Evolutionary conservation across 1,140 invertebrate genomes (phyloP).

Genomic region (Drosophila obscura): DNA sequence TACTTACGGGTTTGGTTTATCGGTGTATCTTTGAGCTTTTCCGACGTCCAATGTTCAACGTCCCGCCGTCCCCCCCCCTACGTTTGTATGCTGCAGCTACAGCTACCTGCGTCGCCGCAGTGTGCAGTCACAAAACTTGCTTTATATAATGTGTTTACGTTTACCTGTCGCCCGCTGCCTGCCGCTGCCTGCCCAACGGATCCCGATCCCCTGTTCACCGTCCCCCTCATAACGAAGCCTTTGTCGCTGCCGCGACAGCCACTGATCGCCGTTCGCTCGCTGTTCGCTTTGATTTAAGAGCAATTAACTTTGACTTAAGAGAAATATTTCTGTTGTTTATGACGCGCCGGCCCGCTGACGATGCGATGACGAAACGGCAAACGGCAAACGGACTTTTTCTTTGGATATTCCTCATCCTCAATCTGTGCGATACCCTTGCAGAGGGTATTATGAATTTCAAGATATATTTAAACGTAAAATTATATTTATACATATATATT

Average conservation of each 20-base stretch:
- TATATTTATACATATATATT: background rate
- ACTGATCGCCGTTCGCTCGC: constrained; percentile 59
- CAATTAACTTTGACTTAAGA: constrained; percentile 79
- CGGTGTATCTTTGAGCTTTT: constrained; percentile 52
- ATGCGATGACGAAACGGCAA: constrained; percentile 30
- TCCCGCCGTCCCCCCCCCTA: background rate
- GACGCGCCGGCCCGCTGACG: constrained; percentile 37
- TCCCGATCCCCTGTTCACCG: background rate
- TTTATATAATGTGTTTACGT: constrained; percentile 57
- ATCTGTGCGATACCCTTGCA: background rate
- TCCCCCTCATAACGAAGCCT: too few relatives aligned
- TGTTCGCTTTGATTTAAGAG: constrained; percentile 75
- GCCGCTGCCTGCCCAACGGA: too few relatives aligned
- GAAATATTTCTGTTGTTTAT: constrained; percentile 70
- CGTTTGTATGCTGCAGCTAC: constrained; percentile 52
- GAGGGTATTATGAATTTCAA: background rate
- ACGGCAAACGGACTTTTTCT: background rate
- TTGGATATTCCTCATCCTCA: background rate
- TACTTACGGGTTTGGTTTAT: constrained; percentile 1
- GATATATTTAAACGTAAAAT: too few relatives aligned
- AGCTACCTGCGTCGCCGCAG: constrained; percentile 18
- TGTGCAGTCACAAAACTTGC: constrained; percentile 35
- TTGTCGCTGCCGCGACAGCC: background rate
- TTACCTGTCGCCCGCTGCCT: constrained; percentile 42
- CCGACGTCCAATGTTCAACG: background rate